Percentiles rank a stretch among this genome's conserved stretches.
Conservation (phyloP, 2,113 vertebrate genomes). For the Columba livia region DNA sequence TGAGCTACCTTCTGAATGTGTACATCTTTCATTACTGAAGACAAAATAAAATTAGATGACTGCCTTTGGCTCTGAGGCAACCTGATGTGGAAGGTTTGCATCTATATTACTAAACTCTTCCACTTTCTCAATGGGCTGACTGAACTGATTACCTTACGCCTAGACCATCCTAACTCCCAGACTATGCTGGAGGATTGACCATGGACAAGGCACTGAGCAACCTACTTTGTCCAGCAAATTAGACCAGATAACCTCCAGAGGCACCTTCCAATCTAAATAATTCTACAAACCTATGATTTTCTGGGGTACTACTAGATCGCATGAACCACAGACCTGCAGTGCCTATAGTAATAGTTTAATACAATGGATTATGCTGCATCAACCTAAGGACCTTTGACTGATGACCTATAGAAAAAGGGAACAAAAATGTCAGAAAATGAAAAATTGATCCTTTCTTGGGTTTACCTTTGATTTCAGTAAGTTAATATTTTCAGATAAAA, state of each 20-base stretch:
- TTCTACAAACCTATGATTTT: neutral
- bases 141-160: neutral
- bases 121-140: neutral
- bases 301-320: too few species aligned
- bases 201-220: neutral
- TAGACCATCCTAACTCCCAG: neutral
- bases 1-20: neutral
- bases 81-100: neutral
- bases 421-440: neutral
- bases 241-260: neutral
- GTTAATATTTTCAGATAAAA: neutral
- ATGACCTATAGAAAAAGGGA: neutral
- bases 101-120: neutral
- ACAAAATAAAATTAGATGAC: neutral
- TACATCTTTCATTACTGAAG: neutral
- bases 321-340: neutral
- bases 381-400: neutral
- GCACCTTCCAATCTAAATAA: neutral
- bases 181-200: neutral
- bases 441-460: neutral
- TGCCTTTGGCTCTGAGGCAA: neutral
- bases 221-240: neutral
- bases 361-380: rapidly evolving
- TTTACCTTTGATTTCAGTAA: neutral
- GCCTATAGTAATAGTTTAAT: neutral